Evolutionary conservation across 2,113 vertebrate genomes (phyloP).

Genomic region (Otolemur garnettii): DNA sequence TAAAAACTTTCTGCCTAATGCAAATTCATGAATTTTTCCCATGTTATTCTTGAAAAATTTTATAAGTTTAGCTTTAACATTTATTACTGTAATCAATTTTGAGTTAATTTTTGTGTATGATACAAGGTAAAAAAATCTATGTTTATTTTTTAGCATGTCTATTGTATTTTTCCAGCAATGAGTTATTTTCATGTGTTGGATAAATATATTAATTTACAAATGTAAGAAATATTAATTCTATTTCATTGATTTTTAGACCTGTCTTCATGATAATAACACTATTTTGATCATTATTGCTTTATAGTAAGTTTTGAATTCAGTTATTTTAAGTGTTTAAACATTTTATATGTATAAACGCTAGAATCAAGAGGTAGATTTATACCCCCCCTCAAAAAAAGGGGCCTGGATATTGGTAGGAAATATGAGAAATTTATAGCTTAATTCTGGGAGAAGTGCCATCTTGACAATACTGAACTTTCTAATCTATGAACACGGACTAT

Average conservation of each 20-base stretch:
- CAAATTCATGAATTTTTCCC: background rate
- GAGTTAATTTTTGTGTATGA: background rate
- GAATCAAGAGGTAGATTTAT: background rate
- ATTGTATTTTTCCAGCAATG: background rate
- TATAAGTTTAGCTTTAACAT: background rate
- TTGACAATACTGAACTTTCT: background rate
- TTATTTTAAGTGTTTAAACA: background rate
- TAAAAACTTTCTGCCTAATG: background rate
- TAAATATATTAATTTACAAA: background rate
- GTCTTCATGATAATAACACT: background rate
- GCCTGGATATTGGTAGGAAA: background rate
- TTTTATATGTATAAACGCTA: background rate
- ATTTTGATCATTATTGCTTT: background rate
- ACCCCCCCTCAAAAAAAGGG: background rate
- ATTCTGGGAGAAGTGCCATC: background rate
- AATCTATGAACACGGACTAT: background rate
- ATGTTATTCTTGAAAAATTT: background rate
- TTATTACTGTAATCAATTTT: background rate
- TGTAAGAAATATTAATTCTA: background rate
- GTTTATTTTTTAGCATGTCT: background rate
- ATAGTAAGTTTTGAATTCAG: background rate
- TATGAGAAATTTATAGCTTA: constrained; percentile 5
- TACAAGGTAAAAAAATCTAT: background rate
- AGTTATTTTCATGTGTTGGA: background rate
- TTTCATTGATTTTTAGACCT: background rate